Percentiles rank a stretch among this genome's conserved stretches.
Evolutionary conservation across 2,888 invertebrate genomes (phyloP).

Genomic region (Miltochrista miniata): DNA sequence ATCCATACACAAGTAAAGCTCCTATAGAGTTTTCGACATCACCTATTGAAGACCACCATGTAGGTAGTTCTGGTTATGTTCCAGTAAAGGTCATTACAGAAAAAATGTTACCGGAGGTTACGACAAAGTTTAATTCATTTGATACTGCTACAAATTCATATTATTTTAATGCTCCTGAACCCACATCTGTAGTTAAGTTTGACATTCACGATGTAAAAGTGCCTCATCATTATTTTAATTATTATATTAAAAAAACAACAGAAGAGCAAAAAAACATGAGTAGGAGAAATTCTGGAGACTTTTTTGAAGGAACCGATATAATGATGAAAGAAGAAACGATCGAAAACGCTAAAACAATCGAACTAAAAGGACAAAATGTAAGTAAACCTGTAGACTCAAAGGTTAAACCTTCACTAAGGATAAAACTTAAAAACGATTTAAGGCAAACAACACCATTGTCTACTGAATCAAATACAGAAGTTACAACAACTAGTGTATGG

Average conservation of each 20-base stretch:
- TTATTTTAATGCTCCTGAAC: constrained; percentile 32
- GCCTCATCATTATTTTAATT: constrained; percentile 56
- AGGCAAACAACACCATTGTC: constrained; percentile 34
- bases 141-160: constrained; percentile 43
- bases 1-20: constrained; percentile 43
- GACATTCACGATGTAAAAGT: constrained; percentile 71
- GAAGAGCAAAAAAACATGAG: constrained; percentile 30
- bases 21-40: constrained; percentile 54
- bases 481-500: constrained; percentile 43
- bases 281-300: constrained; percentile 22
- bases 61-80: constrained; percentile 72
- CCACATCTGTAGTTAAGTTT: constrained; percentile 65
- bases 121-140: constrained; percentile 50
- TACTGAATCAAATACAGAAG: constrained; percentile 11
- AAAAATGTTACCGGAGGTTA: constrained; percentile 33
- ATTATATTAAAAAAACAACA: constrained; percentile 15
- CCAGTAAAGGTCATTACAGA: constrained; percentile 43
- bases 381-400: constrained; percentile 14
- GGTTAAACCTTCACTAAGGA: constrained; percentile 45
- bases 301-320: constrained; percentile 12
- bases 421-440: constrained; percentile 57
- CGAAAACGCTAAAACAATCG: neutral
- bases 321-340: constrained; percentile 1
- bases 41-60: constrained; percentile 68
- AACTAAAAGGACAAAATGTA: neutral